Evolutionary conservation across 2,888 invertebrate species (phyloP), one percentile per base, ranked within the genome.

Genomic region (Germaria angustata): DNA sequence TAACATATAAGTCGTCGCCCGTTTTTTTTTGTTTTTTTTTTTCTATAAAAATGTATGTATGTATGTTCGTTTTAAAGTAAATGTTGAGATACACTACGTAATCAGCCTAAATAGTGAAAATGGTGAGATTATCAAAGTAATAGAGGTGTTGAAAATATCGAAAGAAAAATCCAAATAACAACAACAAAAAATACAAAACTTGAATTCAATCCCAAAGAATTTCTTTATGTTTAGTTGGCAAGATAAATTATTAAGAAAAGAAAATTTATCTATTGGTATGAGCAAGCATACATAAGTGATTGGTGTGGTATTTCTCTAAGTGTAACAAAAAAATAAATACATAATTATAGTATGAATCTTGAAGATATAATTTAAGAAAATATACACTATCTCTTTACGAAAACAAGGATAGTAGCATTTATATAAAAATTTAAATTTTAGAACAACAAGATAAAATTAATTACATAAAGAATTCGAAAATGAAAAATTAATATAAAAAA

Each of bases 1-100:
- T 63, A 80, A 73, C 39, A 82, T 73, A 75, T 73, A 75, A 82
- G 75, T 79, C 77, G 80, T 84, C 83, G 76, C 65, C 79, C 80
- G 76, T 75, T 79, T 80, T 80, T 76, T 68, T 57, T 68, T 71
- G 3, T 28, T 28, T 28, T 55, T 57, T n/a, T n/a, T n/a, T n/a
- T n/a, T n/a, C n/a, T n/a, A n/a, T n/a, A n/a, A n/a, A n/a, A n/a
- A 24, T 71, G 51, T 57, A 66, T 49, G 66, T 39, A 20, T 53
- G 51, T 68, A 39, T 72, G 57, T 65, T 51, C 49, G 46, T 66
- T 66, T 39, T 36, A 57, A 73, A 78, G 41, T 68, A 69, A 78
- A 81, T 65, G 55, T 68, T 82, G 59, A 79, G 79, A 82, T 79
- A 79, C 75, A 71, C 69, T 75, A 79, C 79, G 79, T 82, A 79